Evolutionary conservation across 2,113 vertebrate species (phyloP).

Genomic region (Onychostoma macrolepis): DNA sequence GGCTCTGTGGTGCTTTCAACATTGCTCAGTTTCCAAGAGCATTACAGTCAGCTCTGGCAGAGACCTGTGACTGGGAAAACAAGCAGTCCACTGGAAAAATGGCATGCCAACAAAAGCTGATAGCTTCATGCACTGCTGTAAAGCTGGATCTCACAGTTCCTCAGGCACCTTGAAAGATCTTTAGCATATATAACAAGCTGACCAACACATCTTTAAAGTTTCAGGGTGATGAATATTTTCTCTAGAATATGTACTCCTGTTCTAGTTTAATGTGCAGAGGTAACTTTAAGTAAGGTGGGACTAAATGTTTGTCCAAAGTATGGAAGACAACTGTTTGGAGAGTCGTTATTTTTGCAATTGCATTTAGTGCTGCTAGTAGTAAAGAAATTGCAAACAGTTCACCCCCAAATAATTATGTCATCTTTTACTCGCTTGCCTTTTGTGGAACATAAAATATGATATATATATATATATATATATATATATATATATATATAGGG

Average conservation of each 20-base stretch:
- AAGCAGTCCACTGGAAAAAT: not conserved
- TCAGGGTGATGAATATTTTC: not conserved
- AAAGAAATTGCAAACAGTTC: no score
- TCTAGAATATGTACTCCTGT: not conserved
- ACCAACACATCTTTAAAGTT: slow-evolving; percentile 29
- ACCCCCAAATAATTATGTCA: no score
- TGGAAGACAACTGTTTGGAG: not conserved
- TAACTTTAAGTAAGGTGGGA: not conserved
- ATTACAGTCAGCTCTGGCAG: slow-evolving; percentile 1
- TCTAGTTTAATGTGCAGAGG: not conserved
- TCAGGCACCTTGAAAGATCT: not conserved
- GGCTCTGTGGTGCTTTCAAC: slow-evolving; percentile 7
- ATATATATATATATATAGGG: no score
- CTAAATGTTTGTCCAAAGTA: not conserved
- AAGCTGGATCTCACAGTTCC: not conserved
- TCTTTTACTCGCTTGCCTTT: no score
- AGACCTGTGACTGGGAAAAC: not conserved
- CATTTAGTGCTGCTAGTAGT: not conserved
- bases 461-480: no score
- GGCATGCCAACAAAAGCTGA: not conserved
- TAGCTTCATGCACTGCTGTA: not conserved
- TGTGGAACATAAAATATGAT: no score
- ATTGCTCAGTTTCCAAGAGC: slow-evolving; percentile 6
- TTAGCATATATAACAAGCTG: not conserved
- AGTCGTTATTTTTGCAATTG: not conserved